A percentile compares a stretch with the other conserved stretches of the same genome.
phyloP scores from a whole-genome alignment of 2,888 invertebrate species.

The Nephrotoma appendiculata region DNA sequence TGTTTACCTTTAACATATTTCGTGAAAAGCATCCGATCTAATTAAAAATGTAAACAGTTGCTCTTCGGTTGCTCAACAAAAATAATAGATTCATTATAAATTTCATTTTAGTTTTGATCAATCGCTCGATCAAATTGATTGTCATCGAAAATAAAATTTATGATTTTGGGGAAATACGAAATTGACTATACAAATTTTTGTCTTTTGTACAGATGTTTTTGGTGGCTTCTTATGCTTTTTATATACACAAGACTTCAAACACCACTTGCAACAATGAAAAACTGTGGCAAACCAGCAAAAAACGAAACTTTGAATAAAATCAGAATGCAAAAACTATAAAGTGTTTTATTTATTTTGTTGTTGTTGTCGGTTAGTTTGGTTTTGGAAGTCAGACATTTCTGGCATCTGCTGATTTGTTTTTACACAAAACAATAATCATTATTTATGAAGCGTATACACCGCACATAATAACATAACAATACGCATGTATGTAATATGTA shows the following conservation, averaged over 20 bases:
- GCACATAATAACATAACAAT: not conserved
- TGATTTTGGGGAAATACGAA: not conserved
- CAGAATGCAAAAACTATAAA: not conserved
- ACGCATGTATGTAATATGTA: not conserved
- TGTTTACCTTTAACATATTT: too few species aligned
- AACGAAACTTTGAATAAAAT: not conserved
- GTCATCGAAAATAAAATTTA: conserved; percentile 1
- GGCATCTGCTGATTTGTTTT: not conserved
- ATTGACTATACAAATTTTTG: not conserved
- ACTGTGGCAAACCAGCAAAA: not conserved
- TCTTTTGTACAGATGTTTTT: not conserved
- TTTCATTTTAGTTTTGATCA: not conserved
- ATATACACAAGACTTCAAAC: not conserved
- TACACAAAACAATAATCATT: not conserved
- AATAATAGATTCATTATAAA: not conserved
- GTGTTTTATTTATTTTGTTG: not conserved
- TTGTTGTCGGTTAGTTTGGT: not conserved
- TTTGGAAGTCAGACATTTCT: not conserved
- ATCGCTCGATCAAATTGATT: conserved; percentile 1
- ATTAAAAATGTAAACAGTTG: not conserved
- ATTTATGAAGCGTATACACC: not conserved
- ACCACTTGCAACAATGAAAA: not conserved
- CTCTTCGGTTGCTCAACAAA: not conserved
- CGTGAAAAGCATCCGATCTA: not conserved
- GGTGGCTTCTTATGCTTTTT: not conserved